Evolutionary conservation across 2,113 vertebrate species (phyloP).

Genomic region (Hemicordylus capensis): DNA sequence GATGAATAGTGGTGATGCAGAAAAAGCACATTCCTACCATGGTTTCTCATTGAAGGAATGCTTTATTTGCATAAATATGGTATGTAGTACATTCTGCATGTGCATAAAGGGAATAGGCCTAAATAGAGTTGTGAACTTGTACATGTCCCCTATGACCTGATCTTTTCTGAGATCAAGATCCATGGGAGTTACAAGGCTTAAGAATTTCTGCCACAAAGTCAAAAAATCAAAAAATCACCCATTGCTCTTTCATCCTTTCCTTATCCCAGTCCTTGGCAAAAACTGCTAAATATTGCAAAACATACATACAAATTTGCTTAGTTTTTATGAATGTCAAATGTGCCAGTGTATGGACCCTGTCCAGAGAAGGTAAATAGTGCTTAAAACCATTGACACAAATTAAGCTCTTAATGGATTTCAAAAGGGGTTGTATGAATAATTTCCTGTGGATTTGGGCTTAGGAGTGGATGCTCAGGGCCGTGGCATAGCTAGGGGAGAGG

Average conservation of each 20-base stretch:
- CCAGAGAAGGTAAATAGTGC: not conserved
- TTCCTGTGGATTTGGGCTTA: not conserved
- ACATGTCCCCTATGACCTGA: conserved; percentile 36
- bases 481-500: too few relatives aligned
- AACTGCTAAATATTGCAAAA: not conserved
- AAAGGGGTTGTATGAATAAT: not conserved
- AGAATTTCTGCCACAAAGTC: not conserved
- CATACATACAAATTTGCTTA: not conserved
- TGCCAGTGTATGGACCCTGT: not conserved
- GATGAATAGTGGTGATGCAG: conserved; percentile 31
- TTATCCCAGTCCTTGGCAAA: not conserved
- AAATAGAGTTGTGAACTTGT: conserved; percentile 22
- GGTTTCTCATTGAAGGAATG: conserved; percentile 64
- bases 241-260: not conserved
- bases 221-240: not conserved
- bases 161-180: conserved; percentile 19
- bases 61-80: conserved; percentile 33
- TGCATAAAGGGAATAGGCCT: conserved; percentile 36
- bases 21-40: conserved; percentile 54
- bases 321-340: not conserved
- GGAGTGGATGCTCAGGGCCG: too few relatives aligned
- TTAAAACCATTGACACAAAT: not conserved
- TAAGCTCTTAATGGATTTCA: not conserved
- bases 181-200: not conserved
- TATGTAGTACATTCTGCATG: not conserved